Evolutionary conservation across 1,140 invertebrate genomes (phyloP).

Genomic region (Macrosteles quadrilineatus): DNA sequence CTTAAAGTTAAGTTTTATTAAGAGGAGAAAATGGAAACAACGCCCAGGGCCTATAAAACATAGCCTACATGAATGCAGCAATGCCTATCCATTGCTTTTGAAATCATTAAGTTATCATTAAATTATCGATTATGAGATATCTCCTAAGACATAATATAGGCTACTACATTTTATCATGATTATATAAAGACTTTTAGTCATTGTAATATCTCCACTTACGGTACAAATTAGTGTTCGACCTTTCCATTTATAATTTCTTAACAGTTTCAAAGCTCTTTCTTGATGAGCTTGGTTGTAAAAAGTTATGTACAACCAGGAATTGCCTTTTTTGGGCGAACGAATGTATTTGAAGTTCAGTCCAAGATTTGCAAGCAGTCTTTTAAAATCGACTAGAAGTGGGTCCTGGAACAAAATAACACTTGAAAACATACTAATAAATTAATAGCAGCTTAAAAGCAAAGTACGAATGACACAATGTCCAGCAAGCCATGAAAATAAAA

Average conservation of each 20-base stretch:
- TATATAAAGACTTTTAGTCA: no score
- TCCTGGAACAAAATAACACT: conserved; percentile 33
- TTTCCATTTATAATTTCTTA: conserved; percentile 77
- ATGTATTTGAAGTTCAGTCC: conserved; percentile 41
- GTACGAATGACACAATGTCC: background rate
- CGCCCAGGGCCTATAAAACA: no score
- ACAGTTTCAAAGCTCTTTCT: conserved; percentile 65
- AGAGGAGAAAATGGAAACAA: no score
- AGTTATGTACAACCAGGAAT: conserved; percentile 70
- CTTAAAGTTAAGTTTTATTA: no score
- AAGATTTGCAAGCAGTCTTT: conserved; percentile 42
- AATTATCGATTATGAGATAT: no score
- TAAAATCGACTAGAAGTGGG: conserved; percentile 42
- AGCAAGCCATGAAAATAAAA: background rate
- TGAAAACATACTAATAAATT: background rate
- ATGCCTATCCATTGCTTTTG: no score
- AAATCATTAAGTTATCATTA: no score
- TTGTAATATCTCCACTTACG: no score
- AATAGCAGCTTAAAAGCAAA: background rate
- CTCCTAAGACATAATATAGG: no score
- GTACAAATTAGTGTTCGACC: conserved; percentile 51
- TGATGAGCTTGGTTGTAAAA: conserved; percentile 71
- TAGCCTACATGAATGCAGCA: no score
- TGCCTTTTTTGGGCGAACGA: conserved; percentile 44
- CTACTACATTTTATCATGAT: no score